Base-by-base conservation (phyloP, 1,140 invertebrate genomes). In the Oedothorax gibbosus region DNA sequence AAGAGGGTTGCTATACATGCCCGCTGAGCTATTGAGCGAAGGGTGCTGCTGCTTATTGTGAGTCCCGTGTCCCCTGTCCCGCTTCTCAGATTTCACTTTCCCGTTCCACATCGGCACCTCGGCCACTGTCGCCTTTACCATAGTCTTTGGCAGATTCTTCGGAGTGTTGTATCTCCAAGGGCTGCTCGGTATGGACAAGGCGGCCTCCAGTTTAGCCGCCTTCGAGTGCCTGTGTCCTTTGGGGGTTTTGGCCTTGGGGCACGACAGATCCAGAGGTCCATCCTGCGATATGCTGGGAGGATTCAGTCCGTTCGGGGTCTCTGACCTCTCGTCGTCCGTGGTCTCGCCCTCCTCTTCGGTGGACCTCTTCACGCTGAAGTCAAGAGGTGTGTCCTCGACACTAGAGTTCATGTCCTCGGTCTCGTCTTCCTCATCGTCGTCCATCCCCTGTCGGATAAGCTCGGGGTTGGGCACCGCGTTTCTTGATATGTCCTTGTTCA, bases 231-330 rank as follows among this genome's bases (percentile, higher is more conserved):
- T 56, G 12, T 50, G 35, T n/a, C 84, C 68, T 62, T 86, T 87
- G 9, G 76, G 68, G 57, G 86, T 86, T 82, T 95, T 94, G 88
- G 94, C 92, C 51, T 93, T 93, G 4, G 93, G 92, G 53, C 95
- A 93, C 0, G 95, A 95, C 14, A 96, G 90, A 90, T 97, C 95
- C 76, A 97, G 89, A 0, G 95, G 95, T 50, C 94, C 93, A 87
- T 95, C 95, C 82, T 91, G 91, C 8, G 86, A 75, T 35, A 87
- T 80, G 18, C 91, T 89, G 0, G 91, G 90, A 0, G 88, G 88
- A 2, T 90, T 88, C 5, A 91, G 90, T 1, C 91, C 90, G 7
- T 91, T 90, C 0, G 91, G 90, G 4, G 92, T 90, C 88, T 94
- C 94, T 85, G 92, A 94, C 11, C 94, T 90, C 88, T 95, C 93